These are phyloP conservation scores for Brachyhypopomus gauderio DNA, from an alignment of 2,113 vertebrate genomes.

Conservation along the genomic window DNA sequence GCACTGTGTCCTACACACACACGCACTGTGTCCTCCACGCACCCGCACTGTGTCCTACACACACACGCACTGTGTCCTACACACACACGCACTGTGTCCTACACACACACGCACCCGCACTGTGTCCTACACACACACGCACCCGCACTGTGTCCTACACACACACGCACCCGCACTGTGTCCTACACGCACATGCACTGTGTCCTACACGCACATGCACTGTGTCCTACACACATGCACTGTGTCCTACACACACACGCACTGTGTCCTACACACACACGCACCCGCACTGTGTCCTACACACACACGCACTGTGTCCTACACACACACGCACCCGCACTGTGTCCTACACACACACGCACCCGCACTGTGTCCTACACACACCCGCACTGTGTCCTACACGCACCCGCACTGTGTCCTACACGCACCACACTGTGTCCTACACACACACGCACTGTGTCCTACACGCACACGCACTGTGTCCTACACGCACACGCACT, in stretches of 20 bases:
- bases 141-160: constrained; percentile 3
- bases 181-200: background rate
- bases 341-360: no score
- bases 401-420: constrained; percentile 17
- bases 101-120: no score
- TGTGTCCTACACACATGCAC: background rate
- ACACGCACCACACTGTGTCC: background rate
- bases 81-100: constrained; percentile 17
- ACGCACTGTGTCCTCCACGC: no score
- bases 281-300: constrained; percentile 3
- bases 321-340: no score
- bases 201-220: background rate
- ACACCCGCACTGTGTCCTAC: constrained; percentile 3
- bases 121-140: no score
- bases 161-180: no score
- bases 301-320: constrained; percentile 17
- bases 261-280: constrained; percentile 13
- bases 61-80: constrained; percentile 3
- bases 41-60: constrained; percentile 3
- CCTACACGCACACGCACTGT: background rate
- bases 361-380: constrained; percentile 3
- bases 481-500: constrained; percentile 1
- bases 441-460: constrained; percentile 7
- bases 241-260: constrained; percentile 7
- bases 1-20: constrained; percentile 3